Evolutionary conservation across 2,113 vertebrate species (phyloP).

Genomic region (Nerophis lumbriciformis): DNA sequence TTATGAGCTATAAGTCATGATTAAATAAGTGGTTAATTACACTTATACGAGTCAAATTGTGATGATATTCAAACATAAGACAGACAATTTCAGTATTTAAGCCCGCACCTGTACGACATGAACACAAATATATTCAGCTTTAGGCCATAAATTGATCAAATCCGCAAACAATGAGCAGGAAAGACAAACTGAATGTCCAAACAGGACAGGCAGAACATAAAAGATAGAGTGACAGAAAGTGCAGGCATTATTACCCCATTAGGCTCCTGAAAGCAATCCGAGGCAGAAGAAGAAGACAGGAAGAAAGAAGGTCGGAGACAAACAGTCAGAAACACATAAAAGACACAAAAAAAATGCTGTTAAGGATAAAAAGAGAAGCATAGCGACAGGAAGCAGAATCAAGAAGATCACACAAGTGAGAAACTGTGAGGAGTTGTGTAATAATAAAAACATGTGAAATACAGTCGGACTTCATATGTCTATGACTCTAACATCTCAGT

Average conservation of each 20-base stretch:
- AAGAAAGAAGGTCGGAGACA: slow-evolving; percentile 30
- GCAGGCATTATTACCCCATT: slow-evolving; percentile 86
- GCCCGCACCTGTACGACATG: neutral
- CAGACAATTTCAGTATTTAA: neutral
- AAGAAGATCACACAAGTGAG: slow-evolving; percentile 21
- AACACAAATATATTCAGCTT: neutral
- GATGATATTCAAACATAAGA: no score
- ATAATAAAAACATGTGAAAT: neutral
- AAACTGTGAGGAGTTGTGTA: slow-evolving; percentile 3
- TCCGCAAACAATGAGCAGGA: neutral
- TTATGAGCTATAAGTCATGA: slow-evolving; percentile 11
- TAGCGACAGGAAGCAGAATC: slow-evolving; percentile 18
- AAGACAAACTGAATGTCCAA: neutral
- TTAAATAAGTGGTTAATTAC: slow-evolving; percentile 24
- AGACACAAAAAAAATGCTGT: slow-evolving; percentile 28
- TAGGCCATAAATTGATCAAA: neutral
- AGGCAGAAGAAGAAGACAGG: slow-evolving; percentile 62
- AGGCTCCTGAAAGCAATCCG: slow-evolving; percentile 93
- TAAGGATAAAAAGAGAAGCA: slow-evolving; percentile 16
- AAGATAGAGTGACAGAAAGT: slow-evolving; percentile 38
- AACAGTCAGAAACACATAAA: slow-evolving; percentile 49
- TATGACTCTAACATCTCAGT: no score
- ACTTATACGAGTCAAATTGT: slow-evolving; percentile 28
- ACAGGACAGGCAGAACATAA: neutral
- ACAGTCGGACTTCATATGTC: neutral